These are phyloP conservation scores for Siphlonurus alternatus DNA, from an alignment of 2,888 invertebrate genomes.

Conservation along the genomic window DNA sequence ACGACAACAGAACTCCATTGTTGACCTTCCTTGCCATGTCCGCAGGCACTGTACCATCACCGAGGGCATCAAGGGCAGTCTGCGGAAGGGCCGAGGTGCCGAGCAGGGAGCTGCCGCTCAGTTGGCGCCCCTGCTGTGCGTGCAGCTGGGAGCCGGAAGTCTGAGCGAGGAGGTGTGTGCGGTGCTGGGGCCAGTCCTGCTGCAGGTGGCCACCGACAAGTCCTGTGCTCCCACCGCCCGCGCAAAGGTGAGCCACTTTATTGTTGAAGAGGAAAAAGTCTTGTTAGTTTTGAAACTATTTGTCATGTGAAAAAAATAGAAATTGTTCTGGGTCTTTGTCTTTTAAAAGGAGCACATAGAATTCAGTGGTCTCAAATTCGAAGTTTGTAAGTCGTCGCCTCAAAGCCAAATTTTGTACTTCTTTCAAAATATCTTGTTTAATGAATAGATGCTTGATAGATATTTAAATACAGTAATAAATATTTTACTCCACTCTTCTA, in stretches of 20 bases:
- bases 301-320: neutral
- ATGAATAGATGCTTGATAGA: too few species aligned
- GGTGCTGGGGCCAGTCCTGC: conserved; percentile 53
- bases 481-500: too few species aligned
- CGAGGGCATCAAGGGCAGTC: conserved; percentile 62
- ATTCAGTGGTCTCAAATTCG: neutral
- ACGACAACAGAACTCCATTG: too few species aligned
- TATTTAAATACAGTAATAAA: too few species aligned
- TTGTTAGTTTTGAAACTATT: neutral
- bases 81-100: conserved; percentile 65
- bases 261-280: neutral
- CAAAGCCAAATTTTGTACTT: too few species aligned
- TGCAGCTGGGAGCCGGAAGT: conserved; percentile 58
- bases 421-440: too few species aligned
- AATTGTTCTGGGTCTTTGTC: neutral
- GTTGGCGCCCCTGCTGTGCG: conserved; percentile 58
- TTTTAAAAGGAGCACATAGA: neutral
- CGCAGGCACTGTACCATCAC: conserved; percentile 49
- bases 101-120: conserved; percentile 73
- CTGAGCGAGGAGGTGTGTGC: conserved; percentile 49
- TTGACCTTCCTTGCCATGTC: too few species aligned
- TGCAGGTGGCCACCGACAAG: conserved; percentile 54
- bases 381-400: neutral
- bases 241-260: conserved; percentile 45
- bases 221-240: conserved; percentile 57